phyloP scores from a whole-genome alignment of 2,797 vertebrate species.

The Phaenicophaeus curvirostris region DNA sequence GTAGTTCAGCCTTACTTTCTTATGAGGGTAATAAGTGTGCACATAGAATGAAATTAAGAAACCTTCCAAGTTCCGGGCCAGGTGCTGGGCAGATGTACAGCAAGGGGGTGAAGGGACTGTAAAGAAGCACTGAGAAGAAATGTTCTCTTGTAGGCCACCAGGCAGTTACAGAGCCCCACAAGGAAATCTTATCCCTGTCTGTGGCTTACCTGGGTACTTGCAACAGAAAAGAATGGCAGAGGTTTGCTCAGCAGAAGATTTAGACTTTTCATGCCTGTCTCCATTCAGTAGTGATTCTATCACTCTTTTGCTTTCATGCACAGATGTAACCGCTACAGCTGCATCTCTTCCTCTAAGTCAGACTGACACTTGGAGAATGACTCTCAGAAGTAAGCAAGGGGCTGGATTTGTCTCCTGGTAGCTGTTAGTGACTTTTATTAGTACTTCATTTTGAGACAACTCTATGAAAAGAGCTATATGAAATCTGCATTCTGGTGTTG shows the following conservation, averaged over 20 bases:
- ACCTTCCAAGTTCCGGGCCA: conserved; percentile 64
- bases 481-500: neutral
- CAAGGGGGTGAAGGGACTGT: neutral
- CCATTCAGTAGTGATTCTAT: neutral
- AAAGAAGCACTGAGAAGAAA: neutral
- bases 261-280: neutral
- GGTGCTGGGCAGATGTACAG: conserved; percentile 65
- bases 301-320: neutral
- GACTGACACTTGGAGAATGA: neutral
- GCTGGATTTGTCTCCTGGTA: neutral
- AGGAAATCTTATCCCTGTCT: fast-evolving
- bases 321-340: neutral
- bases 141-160: neutral
- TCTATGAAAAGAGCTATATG: neutral
- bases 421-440: neutral
- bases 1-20: conserved; percentile 40
- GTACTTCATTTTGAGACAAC: neutral
- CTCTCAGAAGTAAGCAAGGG: neutral
- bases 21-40: conserved; percentile 47
- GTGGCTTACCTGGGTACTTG: neutral
- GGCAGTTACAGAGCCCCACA: neutral
- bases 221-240: neutral
- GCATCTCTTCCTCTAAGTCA: neutral
- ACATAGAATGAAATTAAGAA: conserved; percentile 52
- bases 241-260: neutral